Base-by-base conservation (phyloP, 2,888 invertebrate species). In the Gasteruption jaculator region DNA sequence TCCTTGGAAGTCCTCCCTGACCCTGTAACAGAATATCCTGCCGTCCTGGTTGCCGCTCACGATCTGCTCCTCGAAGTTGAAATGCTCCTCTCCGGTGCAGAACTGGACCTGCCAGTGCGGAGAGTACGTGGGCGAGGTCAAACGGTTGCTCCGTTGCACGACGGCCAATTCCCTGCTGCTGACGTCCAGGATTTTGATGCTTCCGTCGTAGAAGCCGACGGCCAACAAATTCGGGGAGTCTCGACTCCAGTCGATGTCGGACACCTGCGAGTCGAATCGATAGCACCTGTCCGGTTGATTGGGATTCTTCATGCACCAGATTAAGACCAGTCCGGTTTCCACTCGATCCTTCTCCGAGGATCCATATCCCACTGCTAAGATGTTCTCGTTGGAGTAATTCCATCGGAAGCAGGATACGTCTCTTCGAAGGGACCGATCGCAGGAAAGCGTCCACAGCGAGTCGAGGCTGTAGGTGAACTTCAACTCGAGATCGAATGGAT, bases 301-400 rank as follows among this genome's bases (percentile, higher is more conserved):
- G 0, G 88, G 88, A 66, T 89, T 90, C 68, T 91, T 75, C 2
- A 65, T 60, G 24, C 82, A 86, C 91, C 91, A 91, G 42, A 89
- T 68, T 52, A 83, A 78, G 1, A 90, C 76, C 24, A 82, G 59
- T 0, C 91, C 90, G 82, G 56, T 81, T 78, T 0, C n/a, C n/a
- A n/a, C n/a, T n/a, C n/a, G n/a, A n/a, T n/a, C 48, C 5, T 11
- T 26, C 2, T 29, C 35, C 1, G 47, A 38, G 4, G 58, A 44
- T 0, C 86, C 88, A 60, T 90, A 86, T 8, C 79, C 85, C 0
- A 84, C 85, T 0, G 87, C 89, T 25, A 91, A 60, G 5, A 91
- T 76, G 53, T 85, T 83, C 7, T 75, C 70, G 56, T 86, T 85
- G n/a, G 65, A 68, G 1, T 79, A 77, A 62, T 85, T 87, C 74